Percentiles rank a stretch among this genome's conserved stretches.
These are phyloP conservation scores for Achroia grisella DNA, from an alignment of 1,140 invertebrate species.

Conservation along the genomic window DNA sequence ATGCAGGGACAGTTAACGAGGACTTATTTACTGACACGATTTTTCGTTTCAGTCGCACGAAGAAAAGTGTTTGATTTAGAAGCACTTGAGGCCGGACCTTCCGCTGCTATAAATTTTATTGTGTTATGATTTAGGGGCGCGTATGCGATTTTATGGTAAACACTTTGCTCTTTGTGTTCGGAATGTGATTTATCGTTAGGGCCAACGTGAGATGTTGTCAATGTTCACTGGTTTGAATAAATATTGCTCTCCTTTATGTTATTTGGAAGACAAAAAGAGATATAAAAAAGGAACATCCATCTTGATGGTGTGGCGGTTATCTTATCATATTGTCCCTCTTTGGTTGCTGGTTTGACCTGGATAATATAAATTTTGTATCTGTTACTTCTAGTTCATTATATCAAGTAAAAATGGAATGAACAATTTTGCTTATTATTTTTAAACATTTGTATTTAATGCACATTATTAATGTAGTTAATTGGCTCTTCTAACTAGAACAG, in stretches of 20 bases:
- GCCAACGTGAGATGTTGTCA: slow-evolving; percentile 31
- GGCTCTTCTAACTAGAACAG: too few species aligned
- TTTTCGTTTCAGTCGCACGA: slow-evolving; percentile 57
- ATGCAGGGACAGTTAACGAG: slow-evolving; percentile 3
- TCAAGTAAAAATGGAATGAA: too few species aligned
- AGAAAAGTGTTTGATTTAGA: slow-evolving; percentile 70
- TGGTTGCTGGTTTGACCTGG: too few species aligned
- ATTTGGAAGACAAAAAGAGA: too few species aligned
- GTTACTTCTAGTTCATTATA: too few species aligned
- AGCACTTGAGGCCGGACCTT: slow-evolving; percentile 70
- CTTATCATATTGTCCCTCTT: too few species aligned
- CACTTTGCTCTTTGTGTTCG: slow-evolving; percentile 63
- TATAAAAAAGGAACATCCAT: too few species aligned
- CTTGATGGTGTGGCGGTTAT: too few species aligned
- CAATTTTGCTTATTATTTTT: too few species aligned
- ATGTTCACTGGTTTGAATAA: slow-evolving; percentile 25
- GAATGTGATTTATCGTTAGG: slow-evolving; percentile 42
- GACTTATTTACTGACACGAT: slow-evolving; percentile 59
- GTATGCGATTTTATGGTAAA: slow-evolving; percentile 70
- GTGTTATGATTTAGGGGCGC: slow-evolving; percentile 67
- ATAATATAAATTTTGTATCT: too few species aligned
- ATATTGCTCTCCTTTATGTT: neutral
- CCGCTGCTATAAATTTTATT: slow-evolving; percentile 71
- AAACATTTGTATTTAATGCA: too few species aligned
- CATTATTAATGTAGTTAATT: too few species aligned